phyloP scores from a whole-genome alignment of 2,888 invertebrate species.

The Caenorhabditis sp. region DNA sequence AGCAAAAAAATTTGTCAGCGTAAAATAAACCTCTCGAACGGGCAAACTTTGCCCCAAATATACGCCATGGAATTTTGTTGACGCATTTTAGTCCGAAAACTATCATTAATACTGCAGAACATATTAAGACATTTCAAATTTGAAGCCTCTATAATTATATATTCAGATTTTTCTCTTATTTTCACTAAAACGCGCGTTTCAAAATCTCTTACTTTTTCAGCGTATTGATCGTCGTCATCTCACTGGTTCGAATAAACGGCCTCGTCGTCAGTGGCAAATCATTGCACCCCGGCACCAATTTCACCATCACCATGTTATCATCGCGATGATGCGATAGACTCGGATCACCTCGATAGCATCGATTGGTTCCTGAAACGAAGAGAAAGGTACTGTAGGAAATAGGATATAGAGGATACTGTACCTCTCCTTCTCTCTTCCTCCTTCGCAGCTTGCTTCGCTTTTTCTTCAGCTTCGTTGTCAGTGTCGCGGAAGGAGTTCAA shows the following conservation, averaged over 20 bases:
- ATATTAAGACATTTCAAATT: no score
- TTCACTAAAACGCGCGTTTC: no score
- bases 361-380: slow-evolving; percentile 39
- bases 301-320: slow-evolving; percentile 44
- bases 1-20: no score
- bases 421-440: slow-evolving; percentile 1
- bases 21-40: no score
- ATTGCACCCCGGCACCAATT: slow-evolving; percentile 45
- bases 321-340: slow-evolving; percentile 45
- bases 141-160: no score
- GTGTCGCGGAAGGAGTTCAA: slow-evolving; percentile 31
- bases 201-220: slow-evolving; percentile 47
- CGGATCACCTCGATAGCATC: slow-evolving; percentile 42
- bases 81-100: no score
- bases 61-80: no score
- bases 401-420: no score
- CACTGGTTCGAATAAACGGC: slow-evolving; percentile 50
- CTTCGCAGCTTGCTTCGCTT: slow-evolving; percentile 16
- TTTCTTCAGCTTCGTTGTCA: slow-evolving; percentile 36
- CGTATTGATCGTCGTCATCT: slow-evolving; percentile 58
- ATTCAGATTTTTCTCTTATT: no score
- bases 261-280: slow-evolving; percentile 38
- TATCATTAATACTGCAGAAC: no score
- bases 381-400: background rate
- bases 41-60: no score